phyloP scores from a whole-genome alignment of 2,888 invertebrate genomes.

The Lithophane semibrunnea region DNA sequence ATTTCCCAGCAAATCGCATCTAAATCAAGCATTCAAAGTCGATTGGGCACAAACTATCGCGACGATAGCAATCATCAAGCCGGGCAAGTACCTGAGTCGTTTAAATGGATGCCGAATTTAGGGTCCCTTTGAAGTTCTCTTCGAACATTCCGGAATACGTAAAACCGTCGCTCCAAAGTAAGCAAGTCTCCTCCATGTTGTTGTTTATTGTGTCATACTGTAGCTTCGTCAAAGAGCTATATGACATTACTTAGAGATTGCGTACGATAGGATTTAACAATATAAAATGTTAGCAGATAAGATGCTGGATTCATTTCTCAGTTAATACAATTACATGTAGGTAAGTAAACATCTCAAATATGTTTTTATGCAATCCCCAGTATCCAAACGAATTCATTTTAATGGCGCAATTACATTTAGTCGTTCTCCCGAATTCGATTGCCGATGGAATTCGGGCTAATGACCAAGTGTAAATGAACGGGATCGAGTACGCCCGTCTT shows the following conservation, averaged over 20 bases:
- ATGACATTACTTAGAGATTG: background rate
- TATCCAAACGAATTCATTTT: background rate
- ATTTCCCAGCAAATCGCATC: conserved; percentile 3
- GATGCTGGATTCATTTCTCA: background rate
- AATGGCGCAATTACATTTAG: too few species aligned
- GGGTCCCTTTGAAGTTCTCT: conserved; percentile 44
- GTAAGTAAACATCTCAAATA: background rate
- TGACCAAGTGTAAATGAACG: too few species aligned
- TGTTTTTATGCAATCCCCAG: background rate
- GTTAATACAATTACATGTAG: background rate
- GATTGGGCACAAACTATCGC: conserved; percentile 8
- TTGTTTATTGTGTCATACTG: conserved; percentile 9
- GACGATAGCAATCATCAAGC: conserved; percentile 31
- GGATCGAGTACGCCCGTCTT: too few species aligned
- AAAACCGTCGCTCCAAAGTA: conserved; percentile 7
- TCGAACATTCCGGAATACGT: conserved; percentile 3
- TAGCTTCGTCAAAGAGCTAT: conserved; percentile 1
- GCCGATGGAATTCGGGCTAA: too few species aligned
- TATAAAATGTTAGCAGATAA: background rate
- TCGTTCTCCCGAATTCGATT: too few species aligned
- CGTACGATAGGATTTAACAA: background rate
- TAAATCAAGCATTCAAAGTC: conserved; percentile 25
- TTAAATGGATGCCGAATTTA: conserved; percentile 32
- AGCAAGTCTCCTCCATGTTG: conserved; percentile 13
- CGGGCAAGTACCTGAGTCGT: background rate